Conservation (phyloP, 1,140 invertebrate species). For the Aplysia californica region DNA sequence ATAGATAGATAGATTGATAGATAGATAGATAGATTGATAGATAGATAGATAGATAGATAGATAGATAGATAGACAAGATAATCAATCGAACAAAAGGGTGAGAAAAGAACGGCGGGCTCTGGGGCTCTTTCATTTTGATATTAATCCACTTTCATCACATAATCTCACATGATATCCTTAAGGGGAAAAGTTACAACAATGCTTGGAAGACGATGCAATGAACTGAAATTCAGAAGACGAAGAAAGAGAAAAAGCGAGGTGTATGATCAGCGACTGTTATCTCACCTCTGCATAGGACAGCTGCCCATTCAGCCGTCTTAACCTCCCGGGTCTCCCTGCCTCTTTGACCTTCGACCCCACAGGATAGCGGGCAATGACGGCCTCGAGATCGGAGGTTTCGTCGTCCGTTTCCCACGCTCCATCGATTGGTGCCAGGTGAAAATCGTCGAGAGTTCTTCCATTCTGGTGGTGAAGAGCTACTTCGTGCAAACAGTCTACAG, state of each 20-base stretch:
- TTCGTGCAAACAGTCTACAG: no score
- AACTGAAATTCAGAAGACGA: no score
- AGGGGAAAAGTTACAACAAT: no score
- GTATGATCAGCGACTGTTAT: not conserved
- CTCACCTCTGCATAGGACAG: conserved; percentile 46
- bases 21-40: not conserved
- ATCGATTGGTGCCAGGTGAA: not conserved
- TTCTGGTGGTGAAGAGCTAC: not conserved
- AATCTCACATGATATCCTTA: no score
- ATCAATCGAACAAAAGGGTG: no score
- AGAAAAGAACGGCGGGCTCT: no score
- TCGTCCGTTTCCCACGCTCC: not conserved
- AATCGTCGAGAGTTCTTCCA: not conserved
- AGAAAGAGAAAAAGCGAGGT: not conserved
- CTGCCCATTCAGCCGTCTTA: conserved; percentile 33
- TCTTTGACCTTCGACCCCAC: conserved; percentile 25
- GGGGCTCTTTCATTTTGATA: no score
- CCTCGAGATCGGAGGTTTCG: not conserved
- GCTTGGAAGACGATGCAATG: no score
- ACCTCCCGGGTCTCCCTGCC: conserved; percentile 29
- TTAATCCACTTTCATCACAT: no score
- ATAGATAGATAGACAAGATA: not conserved
- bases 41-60: not conserved
- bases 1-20: not conserved
- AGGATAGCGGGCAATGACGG: not conserved